Base-by-base conservation (phyloP, 2,888 invertebrate species). In the Cerceris rybyensis region DNA sequence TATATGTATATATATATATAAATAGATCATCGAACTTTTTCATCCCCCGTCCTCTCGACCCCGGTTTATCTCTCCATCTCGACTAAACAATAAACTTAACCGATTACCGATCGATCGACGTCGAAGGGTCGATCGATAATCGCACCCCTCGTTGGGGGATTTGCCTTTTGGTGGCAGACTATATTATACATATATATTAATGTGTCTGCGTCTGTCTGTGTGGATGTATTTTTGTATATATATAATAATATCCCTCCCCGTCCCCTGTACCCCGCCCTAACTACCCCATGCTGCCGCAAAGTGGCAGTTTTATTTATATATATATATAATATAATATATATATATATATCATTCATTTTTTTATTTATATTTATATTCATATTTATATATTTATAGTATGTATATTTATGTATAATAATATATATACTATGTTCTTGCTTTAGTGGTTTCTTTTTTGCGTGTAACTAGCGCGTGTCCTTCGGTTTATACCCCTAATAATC, bases 1-100 rank as follows among this genome's bases (percentile, higher is more conserved):
- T 79, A 54, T 77, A 86, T 88, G 85, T 86, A 65, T 77, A 66
- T 79, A 54, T 77, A 86, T 88, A 86, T 86, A 90, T 89, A 90
- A 89, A 90, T 90, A 90, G 87, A 90, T 89, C 87, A 85, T 88
- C 86, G 84, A 90, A 85, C 87, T 79, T 72, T 70, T 54, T 80
- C 67, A 79, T 75, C 59, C 59, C 16, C 11, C 16, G 50, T 42
- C 11, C 54, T 61, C 42, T 49, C 43, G 16, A 17, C 43, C 13
- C 54, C 16, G 17, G 14, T 41, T 68, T 52, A 43, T 70, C 76
- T 78, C 75, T 75, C 61, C 81, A 65, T 65, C 61, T 73, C 73
- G 69, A 75, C 59, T 43, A 52, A 66, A 59, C 65, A 76, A 81
- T 84, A 76, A 82, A 79, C 78, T 76, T 77, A 75, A 71, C 82